Base-by-base conservation (phyloP, 2,888 invertebrate species). In the Drosophila eohydei region DNA sequence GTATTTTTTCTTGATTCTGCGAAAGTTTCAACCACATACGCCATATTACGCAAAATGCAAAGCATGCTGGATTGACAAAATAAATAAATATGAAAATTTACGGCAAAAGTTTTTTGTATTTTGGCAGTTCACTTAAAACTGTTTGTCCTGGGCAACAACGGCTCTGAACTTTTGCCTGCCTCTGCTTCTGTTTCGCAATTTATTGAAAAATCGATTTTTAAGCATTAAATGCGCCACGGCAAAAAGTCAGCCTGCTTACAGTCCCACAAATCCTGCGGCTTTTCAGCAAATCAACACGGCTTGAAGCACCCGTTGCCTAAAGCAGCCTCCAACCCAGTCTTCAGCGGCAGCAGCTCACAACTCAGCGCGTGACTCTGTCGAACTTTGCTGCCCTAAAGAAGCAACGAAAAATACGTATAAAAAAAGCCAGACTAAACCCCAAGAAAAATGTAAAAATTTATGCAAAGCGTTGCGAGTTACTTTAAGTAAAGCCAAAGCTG, bases 11-110 rank as follows among this genome's bases (percentile, higher is more conserved):
- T 38, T 55, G 52, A 56, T 71, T 21, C 67, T 75, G 64, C 28
- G 63, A 73, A 84, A 88, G 71, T 83, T 84, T 81, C 56, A 65
- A 57, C 80, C 80, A 74, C 76, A 78, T 63, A 81, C 82, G 78
- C 77, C 67, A 65, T 79, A 80, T 79, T 80, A 82, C 67, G 77
- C 81, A 81, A 67, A 74, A 81, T 70, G 65, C 81, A 77, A 77
- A 77, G 86, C 83, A 82, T 74, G 71, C 74, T 41, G 88, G 88
- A 89, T 87, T 85, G 89, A 88, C 89, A 89, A 87, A 89, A 87
- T 87, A 87, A 87, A 87, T 87, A 87, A 87, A 89, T 87, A 87
- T 87, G 88, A 89, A 87, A 89, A 89, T 87, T 87, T 87, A 88
- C 89, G 89, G 85, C 72, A 74, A 68, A 87, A 87, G 60, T 86